Conservation (phyloP, 1,140 invertebrate species). For the Choristoneura fumiferana region DNA sequence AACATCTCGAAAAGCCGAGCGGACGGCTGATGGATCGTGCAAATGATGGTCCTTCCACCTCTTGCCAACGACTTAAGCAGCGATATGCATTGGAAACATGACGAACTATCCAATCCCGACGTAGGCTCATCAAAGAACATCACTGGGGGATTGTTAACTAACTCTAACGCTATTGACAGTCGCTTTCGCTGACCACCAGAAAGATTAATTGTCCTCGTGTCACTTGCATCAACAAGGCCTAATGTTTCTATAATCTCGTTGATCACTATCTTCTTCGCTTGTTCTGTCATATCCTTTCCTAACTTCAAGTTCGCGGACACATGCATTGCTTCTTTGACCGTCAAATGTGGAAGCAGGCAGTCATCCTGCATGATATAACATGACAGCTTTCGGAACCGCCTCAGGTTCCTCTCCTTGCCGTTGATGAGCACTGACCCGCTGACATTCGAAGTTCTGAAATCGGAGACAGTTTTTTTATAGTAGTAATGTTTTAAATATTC, state of each 20-base stretch:
- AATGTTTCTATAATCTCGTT: slow-evolving; percentile 92
- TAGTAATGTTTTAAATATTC: slow-evolving; percentile 27
- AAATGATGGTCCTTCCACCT: slow-evolving; percentile 94
- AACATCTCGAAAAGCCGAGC: slow-evolving; percentile 97
- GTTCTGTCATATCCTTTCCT: slow-evolving; percentile 86
- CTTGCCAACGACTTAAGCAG: slow-evolving; percentile 88
- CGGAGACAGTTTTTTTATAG: slow-evolving; percentile 25
- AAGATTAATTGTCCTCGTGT: slow-evolving; percentile 88
- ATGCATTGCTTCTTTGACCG: slow-evolving; percentile 93
- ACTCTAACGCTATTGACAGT: slow-evolving; percentile 91
- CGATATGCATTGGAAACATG: slow-evolving; percentile 94
- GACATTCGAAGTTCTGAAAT: slow-evolving; percentile 85
- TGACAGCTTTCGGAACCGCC: slow-evolving; percentile 93
- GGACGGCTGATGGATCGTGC: slow-evolving; percentile 98
- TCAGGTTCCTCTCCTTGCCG: slow-evolving; percentile 90
- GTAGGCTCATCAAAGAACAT: slow-evolving; percentile 99
- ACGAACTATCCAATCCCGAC: slow-evolving; percentile 95
- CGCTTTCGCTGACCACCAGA: slow-evolving; percentile 96
- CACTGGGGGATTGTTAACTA: slow-evolving; percentile 94
- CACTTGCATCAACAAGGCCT: slow-evolving; percentile 84
- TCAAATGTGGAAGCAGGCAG: slow-evolving; percentile 91
- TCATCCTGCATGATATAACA: slow-evolving; percentile 99
- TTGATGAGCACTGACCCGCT: slow-evolving; percentile 90
- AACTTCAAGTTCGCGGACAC: slow-evolving; percentile 95
- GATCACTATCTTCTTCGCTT: slow-evolving; percentile 88